Evolutionary conservation across 64 coral and sea anemone species (phyloP), one percentile per base, ranked within the genome.

Genomic region (Exaiptasia diaphana): DNA sequence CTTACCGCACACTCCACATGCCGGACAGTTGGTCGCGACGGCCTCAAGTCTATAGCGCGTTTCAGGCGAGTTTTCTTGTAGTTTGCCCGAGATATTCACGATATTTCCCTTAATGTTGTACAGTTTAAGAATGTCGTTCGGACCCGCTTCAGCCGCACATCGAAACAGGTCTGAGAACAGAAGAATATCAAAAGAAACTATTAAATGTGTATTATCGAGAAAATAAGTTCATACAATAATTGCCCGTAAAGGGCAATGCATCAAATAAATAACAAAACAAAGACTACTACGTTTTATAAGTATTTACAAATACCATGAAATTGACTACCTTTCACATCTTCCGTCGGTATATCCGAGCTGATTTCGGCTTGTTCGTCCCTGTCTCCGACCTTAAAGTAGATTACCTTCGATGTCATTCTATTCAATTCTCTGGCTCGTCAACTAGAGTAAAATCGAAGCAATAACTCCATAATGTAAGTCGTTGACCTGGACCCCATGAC

Each of bases 81-180:
- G 46, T 25, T 69, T 62, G 23, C 86, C 79, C 24, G 91, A 94
- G 18, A 94, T 94, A 26, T 94, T 94, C 44, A 89, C 81, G n/a
- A 94, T 83, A 89, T 89, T 94, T 53, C 91, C 91, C 27, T 89
- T 94, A 18, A 56, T 94, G 71, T 94, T 94, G 65, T 94, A 94
- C 20, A 94, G 75, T 85, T 94, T 94, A 53, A 94, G 48, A 57
- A 94, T 94, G 37, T 94, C 91, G 13, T 89, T 84, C 25, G 91
- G 79, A 3, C 91, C 85, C 34, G 91, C 91, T 79, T 94, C 91
- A 11, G 91, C 91, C 2, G 91, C 91, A 64, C 80, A 84, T 4
- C 91, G 86, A 42, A 94, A 94, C 58, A 94, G 75, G 52, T 94
- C 91, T 94, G 36, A 35, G 64, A 75, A n/a, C n/a, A 48, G 20